Percentiles rank a stretch among this genome's conserved stretches.
phyloP scores from a whole-genome alignment of 2,888 invertebrate species.

The Hyppa rectilinea region DNA sequence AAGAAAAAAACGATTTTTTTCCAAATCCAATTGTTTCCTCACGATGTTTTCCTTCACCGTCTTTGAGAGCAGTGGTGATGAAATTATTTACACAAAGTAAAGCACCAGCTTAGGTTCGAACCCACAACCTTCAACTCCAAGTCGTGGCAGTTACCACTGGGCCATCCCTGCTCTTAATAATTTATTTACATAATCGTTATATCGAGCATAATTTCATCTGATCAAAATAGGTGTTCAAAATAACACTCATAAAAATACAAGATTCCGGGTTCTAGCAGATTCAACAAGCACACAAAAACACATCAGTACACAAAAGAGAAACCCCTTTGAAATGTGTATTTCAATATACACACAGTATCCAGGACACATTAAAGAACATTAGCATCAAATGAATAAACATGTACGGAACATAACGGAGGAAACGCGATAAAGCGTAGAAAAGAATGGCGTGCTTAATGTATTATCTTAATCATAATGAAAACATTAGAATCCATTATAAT shows the following conservation, averaged over 20 bases:
- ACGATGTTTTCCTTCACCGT: too few relatives aligned
- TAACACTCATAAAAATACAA: neutral
- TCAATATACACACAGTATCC: constrained; percentile 25
- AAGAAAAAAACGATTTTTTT: too few relatives aligned
- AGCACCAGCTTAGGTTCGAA: too few relatives aligned
- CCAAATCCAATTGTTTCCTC: too few relatives aligned
- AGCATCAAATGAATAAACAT: constrained; percentile 63
- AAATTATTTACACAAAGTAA: too few relatives aligned
- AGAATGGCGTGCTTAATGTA: constrained; percentile 49
- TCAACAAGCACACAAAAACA: neutral
- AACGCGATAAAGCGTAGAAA: constrained; percentile 51
- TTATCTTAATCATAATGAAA: constrained; percentile 39
- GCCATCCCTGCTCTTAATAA: too few relatives aligned
- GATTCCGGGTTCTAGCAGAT: neutral
- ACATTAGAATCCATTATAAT: constrained; percentile 9
- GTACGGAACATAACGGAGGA: constrained; percentile 43
- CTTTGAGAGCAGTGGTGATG: too few relatives aligned
- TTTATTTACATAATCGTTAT: too few relatives aligned
- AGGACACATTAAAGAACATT: constrained; percentile 57
- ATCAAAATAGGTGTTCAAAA: neutral
- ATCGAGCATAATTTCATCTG: too few relatives aligned
- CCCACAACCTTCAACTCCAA: too few relatives aligned
- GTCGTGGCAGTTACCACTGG: too few relatives aligned
- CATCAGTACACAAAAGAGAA: constrained; percentile 1
- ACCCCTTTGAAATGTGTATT: constrained; percentile 29